Percentiles rank a stretch among this genome's conserved stretches.
These are phyloP conservation scores for Aleiodes alternator DNA, from an alignment of 2,888 invertebrate genomes.

Conservation along the genomic window DNA sequence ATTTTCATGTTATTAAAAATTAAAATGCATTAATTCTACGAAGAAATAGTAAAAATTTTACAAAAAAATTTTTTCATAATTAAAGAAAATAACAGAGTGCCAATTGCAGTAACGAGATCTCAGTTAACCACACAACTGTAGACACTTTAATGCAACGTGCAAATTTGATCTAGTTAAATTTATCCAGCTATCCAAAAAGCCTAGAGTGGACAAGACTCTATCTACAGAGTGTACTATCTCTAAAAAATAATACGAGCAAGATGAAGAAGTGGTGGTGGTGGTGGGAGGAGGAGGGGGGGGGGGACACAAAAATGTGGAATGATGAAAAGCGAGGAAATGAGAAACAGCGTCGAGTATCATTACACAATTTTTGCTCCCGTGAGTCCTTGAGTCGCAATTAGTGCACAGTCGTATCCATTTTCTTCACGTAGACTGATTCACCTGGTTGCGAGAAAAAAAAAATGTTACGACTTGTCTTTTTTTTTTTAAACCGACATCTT, in stretches of 20 bases:
- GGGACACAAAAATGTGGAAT: constrained; percentile 1
- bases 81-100: not conserved
- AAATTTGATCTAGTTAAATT: constrained; percentile 1
- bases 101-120: constrained; percentile 9
- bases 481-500: no score
- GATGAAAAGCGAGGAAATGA: constrained; percentile 41
- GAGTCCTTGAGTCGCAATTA: constrained; percentile 58
- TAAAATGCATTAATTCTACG: not conserved
- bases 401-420: constrained; percentile 43
- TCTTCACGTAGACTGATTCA: constrained; percentile 6
- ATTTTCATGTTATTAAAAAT: not conserved
- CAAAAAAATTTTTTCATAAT: not conserved
- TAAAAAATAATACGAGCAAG: constrained; percentile 17
- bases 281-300: no score
- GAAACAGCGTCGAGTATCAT: constrained; percentile 53
- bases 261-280: not conserved
- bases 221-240: constrained; percentile 1
- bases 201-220: not conserved
- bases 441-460: not conserved
- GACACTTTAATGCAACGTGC: not conserved
- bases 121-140: not conserved
- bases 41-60: not conserved
- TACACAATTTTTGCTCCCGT: constrained; percentile 57
- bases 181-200: not conserved
- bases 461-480: no score